Base-by-base conservation (phyloP, 2,113 vertebrate species). In the zebrafish (Danio rerio) region DNA sequence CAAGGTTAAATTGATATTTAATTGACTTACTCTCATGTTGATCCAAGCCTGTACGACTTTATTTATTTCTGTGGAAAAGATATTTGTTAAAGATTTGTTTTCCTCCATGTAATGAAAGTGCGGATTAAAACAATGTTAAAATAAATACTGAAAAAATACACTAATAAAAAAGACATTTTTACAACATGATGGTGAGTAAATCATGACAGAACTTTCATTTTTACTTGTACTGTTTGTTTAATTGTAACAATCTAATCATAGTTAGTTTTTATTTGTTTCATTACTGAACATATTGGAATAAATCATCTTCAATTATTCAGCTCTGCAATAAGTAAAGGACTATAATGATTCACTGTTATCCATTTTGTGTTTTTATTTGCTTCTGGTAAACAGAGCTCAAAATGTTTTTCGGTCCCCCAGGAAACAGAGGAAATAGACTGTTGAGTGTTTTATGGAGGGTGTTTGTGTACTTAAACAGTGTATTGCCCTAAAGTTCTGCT, bases 371-470 rank as follows among this genome's bases (percentile, higher is more conserved):
- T 47, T 69, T 18, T 18, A 47, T 20, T 42, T 47, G 55, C 9
- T 42, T 73, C 50, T 73, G 52, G 5, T 73, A 56, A 74, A 56
- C 16, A 12, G 71, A 74, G 50, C 53, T 74, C 40, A n/a, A 74
- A 74, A 74, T 56, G 71, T 58, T 74, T 55, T 58, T 74, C 2
- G 6, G 31, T 58, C 71, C 53, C 71, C 56, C 15, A 18, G 21
- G 71, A 74, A 9, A 56, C 20, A 7, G 13, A 55, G 71, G 52
- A 56, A 42, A 73, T 55, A 43, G 52, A 43, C 52, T 73, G 50
- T 10, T 56, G 65, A 73, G 71, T 73, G 71, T 73, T 73, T 56
- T 73, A 73, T 40, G 52, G 53, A 58, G 53, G 31, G 52, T 56
- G 21, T 45, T 43, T 42, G 65, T 58, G 52, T 74, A 74, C 16